Evolutionary conservation across 2,888 invertebrate genomes (phyloP), one percentile per base, ranked within the genome.

Genomic region (Campoletis raptor): DNA sequence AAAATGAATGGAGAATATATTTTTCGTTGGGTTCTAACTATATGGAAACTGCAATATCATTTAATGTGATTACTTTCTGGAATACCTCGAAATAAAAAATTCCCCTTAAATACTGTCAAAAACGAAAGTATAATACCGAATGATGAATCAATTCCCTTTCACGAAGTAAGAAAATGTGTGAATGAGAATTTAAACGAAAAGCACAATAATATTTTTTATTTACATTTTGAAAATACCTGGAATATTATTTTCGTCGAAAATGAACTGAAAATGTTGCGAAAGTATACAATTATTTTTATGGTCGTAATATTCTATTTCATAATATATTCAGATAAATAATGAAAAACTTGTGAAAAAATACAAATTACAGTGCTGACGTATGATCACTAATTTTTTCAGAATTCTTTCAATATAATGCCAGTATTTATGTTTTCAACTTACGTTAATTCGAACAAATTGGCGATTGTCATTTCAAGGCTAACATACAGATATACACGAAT

Each of bases 211-310:
- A 45, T 45, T 45, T 45, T 15, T 5, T 12, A 45, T 2, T 45
- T 15, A 45, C 45, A 15, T 4, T 45, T 45, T 73, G 15, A 73
- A 73, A 40, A 73, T 73, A 73, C 4, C 54, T 37, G 8, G 40
- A n/a, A 36, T 8, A 57, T 57, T 57, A 10, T 52, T 57, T 21
- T 73, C n/a, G 15, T 21, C 1, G n/a, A 21, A 57, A 24, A 40
- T 37, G 5, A 6, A 52, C 15, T 57, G 37, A 52, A 73, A 57
- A 42, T 61, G 40, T 15, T 57, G 57, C 24, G 4, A 57, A 24
- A 24, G 40, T 40, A 9, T 15, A 42, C 30, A 57, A 40, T 21
- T 40, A 57, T 73, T 57, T 10, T 0, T 42, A 9, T 15, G 45
- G 15, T 15, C 0, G 3, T 0, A 45, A 15, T 45, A 15, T 15